These are phyloP conservation scores for Hozukius guyotensis DNA, from an alignment of 2,797 vertebrate species.

Conservation along the genomic window DNA sequence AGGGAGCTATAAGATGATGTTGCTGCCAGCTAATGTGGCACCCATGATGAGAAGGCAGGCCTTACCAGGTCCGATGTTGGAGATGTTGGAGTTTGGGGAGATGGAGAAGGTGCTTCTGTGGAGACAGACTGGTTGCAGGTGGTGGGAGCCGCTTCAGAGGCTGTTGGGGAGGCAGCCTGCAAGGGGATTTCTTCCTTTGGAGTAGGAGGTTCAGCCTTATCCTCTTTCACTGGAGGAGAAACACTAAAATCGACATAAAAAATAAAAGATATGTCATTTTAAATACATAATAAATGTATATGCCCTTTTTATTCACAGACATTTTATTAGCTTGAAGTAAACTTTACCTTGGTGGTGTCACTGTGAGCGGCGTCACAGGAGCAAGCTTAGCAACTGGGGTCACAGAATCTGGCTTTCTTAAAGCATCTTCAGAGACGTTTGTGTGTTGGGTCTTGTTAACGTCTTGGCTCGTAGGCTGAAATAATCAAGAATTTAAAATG, in stretches of 20 bases:
- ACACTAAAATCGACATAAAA: slow-evolving; percentile 48
- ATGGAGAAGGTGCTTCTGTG: slow-evolving; percentile 17
- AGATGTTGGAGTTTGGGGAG: slow-evolving; percentile 22
- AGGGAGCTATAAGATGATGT: background rate
- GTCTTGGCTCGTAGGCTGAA: slow-evolving; percentile 61
- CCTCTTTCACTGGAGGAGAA: slow-evolving; percentile 30
- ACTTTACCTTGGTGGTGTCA: slow-evolving; percentile 60
- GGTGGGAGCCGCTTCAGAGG: slow-evolving; percentile 24
- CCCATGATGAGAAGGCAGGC: background rate
- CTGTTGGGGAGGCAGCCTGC: background rate
- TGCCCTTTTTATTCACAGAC: background rate
- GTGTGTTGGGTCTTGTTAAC: slow-evolving; percentile 28
- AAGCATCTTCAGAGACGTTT: slow-evolving; percentile 22
- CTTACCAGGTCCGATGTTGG: slow-evolving; percentile 65
- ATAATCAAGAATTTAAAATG: background rate
- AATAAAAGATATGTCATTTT: background rate
- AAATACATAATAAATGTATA: background rate
- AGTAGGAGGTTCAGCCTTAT: slow-evolving; percentile 32
- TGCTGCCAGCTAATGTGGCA: background rate
- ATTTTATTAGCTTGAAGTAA: background rate
- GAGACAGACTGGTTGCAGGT: slow-evolving; percentile 30
- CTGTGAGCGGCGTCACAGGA: background rate
- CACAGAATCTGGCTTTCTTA: slow-evolving; percentile 14
- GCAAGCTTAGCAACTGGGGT: slow-evolving; percentile 14
- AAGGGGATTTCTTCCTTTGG: background rate